Evolutionary conservation across 2,113 vertebrate species (phyloP), one percentile per base, ranked within the genome.

Genomic region (Phylloscopus trochiloides): DNA sequence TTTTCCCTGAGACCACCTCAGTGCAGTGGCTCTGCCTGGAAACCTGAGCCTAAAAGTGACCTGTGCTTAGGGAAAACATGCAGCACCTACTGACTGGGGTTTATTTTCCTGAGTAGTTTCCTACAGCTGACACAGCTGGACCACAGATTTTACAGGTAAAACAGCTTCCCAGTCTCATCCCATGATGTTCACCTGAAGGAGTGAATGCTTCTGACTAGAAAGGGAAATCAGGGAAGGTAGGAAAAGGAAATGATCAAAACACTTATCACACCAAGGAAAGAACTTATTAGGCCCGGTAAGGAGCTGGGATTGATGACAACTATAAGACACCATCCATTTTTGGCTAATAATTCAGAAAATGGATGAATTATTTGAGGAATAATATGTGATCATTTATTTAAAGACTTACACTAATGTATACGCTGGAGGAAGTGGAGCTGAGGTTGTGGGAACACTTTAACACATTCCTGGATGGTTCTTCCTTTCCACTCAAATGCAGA

Each of bases 381-480:
- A 95, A 96, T 92, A 86, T 78, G 75, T 54, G 90, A 93, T 94
- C 72, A 74, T 90, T 92, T 97, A 92, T 95, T 96, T 93, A 94
- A 96, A 94, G 95, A 9, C 91, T 89, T 79, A 42, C 7, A 67
- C 71, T 76, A 88, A 94, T 45, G 90, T 86, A 84, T 77, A 90
- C 0, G 36, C 72, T 71, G 63, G 65, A 83, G 78, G 72, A 80
- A 86, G 91, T 24, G 1, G 95, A 80, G 90, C 32, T 71, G 42
- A 45, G 75, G 59, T 32, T n/a, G 72, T 9, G 21, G 0, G 75
- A 96, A 36, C 17, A 20, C 38, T 42, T 91, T 78, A 95, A 88
- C 54, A 1, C 47, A 3, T 36, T 67, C 81, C 85, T 3, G 3
- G 67, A 21, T 0, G 15, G 43, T 73, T 77, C 4, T 7, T 29